Evolutionary conservation across 2,888 invertebrate genomes (phyloP).

Genomic region (Microctonus brassicae): DNA sequence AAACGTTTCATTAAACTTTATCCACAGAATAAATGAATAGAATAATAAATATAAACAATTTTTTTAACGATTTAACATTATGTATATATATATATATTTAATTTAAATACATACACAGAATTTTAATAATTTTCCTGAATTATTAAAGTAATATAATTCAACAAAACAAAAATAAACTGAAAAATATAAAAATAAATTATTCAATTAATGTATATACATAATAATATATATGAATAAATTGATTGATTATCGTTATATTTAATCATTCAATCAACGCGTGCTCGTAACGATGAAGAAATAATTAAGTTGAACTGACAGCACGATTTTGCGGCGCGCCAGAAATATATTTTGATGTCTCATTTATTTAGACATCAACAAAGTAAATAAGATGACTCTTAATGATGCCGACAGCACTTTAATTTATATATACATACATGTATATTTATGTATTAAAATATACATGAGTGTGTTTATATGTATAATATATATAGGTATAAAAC

Average conservation of each 20-base stretch:
- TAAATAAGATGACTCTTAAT: constrained; percentile 33
- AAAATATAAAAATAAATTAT: background rate
- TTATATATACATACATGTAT: background rate
- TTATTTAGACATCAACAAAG: constrained; percentile 20
- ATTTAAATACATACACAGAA: too few relatives aligned
- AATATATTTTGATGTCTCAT: constrained; percentile 9
- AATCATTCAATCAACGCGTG: constrained; percentile 3
- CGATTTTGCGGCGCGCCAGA: background rate
- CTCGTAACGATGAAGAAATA: constrained; percentile 23
- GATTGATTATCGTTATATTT: background rate
- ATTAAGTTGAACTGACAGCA: constrained; percentile 20
- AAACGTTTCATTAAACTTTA: too few relatives aligned
- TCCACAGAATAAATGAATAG: too few relatives aligned
- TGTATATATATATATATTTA: too few relatives aligned
- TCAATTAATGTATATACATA: background rate
- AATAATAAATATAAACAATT: too few relatives aligned
- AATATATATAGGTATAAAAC: too few relatives aligned
- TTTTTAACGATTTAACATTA: too few relatives aligned
- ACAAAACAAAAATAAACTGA: background rate
- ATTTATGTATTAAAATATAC: background rate
- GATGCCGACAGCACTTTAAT: background rate
- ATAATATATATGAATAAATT: background rate
- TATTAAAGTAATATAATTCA: background rate
- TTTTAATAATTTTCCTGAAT: too few relatives aligned
- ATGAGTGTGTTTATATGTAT: too few relatives aligned